Base-by-base conservation (phyloP, 1,140 invertebrate genomes). In the Pinna nobilis region DNA sequence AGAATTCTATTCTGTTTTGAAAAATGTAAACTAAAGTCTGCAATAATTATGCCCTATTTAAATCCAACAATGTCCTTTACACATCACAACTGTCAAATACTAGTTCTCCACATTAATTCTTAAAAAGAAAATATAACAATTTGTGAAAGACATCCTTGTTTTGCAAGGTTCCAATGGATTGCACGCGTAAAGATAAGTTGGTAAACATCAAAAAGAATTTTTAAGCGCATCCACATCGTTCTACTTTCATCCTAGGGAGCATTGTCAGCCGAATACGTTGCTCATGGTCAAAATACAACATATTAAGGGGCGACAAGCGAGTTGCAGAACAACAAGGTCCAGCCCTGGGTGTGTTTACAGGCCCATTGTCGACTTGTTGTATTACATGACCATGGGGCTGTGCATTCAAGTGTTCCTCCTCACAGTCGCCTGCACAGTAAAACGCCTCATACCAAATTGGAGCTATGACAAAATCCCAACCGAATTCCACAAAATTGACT, bases 401-500 rank as follows among this genome's bases (percentile, higher is more conserved):
- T 20, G 49, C 32, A 33, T 64, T 64, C 23, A 70, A 32, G 11
- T 64, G 59, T 47, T 75, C 66, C 41, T 65, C 49, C 28, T 50
- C 39, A 32, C 73, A 75, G 50, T 75, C 73, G 0, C 73, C 73
- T 1, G 73, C 73, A 25, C 73, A 75, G 28, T 75, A 75, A 37
- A 65, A 75, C 1, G 73, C 73, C 9, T 53, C 61, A 23, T 75
- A 75, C 33, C 57, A 55, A 13, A 65, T 28, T 5, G 73, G 73
- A 6, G 73, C 73, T 49, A 75, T 75, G 6, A 75, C 60, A 37
- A 75, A 75, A 49, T 75, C 73, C 73, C 73, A 75, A 6, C 73
- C 73, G 60, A 75, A 75, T 49, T 69, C 73, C 3, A 75, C 35
- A 32, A 75, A 75, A 23, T 69, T 64, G 13, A 75, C 73, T 7